phyloP scores from a whole-genome alignment of 2,888 invertebrate genomes.

The Orthosia incerta region DNA sequence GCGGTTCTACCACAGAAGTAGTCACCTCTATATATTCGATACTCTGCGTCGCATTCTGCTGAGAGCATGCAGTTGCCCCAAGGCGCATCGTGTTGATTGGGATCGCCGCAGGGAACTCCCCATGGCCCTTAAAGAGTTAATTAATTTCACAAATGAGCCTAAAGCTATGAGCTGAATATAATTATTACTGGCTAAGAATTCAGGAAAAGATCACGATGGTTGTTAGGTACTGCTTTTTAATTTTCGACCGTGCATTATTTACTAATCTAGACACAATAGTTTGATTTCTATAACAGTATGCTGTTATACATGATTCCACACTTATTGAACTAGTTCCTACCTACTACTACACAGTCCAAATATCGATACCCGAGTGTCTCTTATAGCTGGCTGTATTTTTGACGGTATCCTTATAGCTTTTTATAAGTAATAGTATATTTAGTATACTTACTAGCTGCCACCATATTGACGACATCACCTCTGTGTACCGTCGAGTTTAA shows the following conservation, averaged over 20 bases:
- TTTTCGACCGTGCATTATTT: background rate
- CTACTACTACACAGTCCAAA: background rate
- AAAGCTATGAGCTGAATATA: background rate
- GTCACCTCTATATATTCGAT: conserved; percentile 84
- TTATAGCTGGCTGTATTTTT: background rate
- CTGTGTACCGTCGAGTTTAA: conserved; percentile 71
- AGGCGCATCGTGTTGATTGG: conserved; percentile 84
- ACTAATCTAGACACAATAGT: background rate
- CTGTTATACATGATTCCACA: background rate
- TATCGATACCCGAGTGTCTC: background rate
- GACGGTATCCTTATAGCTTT: background rate
- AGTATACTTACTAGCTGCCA: conserved; percentile 79
- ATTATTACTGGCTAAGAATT: background rate
- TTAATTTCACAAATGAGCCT: background rate
- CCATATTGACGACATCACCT: conserved; percentile 83
- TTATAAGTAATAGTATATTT: background rate
- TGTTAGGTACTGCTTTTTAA: background rate
- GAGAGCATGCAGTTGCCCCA: conserved; percentile 85
- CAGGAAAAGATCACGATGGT: background rate
- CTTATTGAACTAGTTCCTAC: background rate
- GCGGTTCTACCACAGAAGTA: conserved; percentile 81
- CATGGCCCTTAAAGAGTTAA: conserved; percentile 79
- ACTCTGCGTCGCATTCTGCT: conserved; percentile 83
- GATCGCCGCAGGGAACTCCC: conserved; percentile 86
- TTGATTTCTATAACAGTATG: background rate